Base-by-base conservation (phyloP, 2,113 vertebrate genomes). In the Brachionichthys hirsutus region DNA sequence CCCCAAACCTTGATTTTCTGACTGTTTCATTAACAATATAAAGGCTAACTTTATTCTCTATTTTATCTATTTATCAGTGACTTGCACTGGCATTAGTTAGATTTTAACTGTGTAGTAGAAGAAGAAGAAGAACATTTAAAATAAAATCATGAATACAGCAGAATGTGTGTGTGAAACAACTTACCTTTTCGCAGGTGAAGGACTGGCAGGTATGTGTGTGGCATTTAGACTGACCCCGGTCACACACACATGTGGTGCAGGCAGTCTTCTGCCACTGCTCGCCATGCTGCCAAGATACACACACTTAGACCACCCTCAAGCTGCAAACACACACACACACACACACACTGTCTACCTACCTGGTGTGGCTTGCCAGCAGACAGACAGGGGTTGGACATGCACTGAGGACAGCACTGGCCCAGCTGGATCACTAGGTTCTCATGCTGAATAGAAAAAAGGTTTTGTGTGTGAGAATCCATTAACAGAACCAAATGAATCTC, bases 371-470 rank as follows among this genome's bases (percentile, higher is more conserved):
- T 91, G 66, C 93, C 95, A 4, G 88, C 86, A 11, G 89, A 89
- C 0, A 80, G 84, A 84, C 97, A 99, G 41, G 93, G 82, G 64
- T 91, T 88, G 4, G 92, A 91, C 64, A 90, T 85, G 59, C 96
- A 99, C 64, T 90, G 88, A 0, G 96, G 95, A 60, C 97, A 99
- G 75, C 97, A 99, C 9, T 88, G 91, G 17, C 94, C 95, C 18
- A 93, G 89, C 50, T 87, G 62, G 48, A 93, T 89, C 71, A 92
- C 82, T 60, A 93, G 6, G 43, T 90, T 90, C 88, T 99, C 93
- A 73, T 92, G 89, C 97, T 99, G 83, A 56, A 71, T 35, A 59
- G 22, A 20, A n/a, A 47, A 13, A n/a, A 45, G 42, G 2, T 38
- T 10, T 10, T 38, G 36, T 38, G 36, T 38, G n/a, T 38, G 12